Evolutionary conservation across 2,113 vertebrate species (phyloP), one percentile per base, ranked within the genome.

Genomic region (Albula goreensis): DNA sequence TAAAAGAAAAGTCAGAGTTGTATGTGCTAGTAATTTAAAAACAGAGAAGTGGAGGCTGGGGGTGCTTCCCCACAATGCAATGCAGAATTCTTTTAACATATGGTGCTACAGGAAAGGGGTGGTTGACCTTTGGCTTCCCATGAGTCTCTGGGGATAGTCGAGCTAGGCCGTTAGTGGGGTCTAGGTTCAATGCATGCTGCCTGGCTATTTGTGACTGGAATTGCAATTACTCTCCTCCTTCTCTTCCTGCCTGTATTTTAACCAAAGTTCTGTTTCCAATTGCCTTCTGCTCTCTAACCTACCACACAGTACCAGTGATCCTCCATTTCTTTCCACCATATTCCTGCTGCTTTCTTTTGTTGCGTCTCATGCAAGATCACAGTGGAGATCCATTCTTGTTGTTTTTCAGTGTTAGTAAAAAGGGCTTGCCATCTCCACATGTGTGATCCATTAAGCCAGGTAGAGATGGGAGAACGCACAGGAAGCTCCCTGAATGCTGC

Each of bases 21-120:
- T 94, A 91, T 94, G 93, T 95, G 93, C 94, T 95, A 94, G 93
- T 92, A 93, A 95, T 96, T 95, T 96, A 91, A 89, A 93, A 93
- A 92, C 89, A 88, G 77, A 89, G 91, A 91, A 91, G 88, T 88
- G 89, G 94, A 92, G 94, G 94, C 93, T 91, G 92, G 88, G 89
- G 92, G 19, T 53, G 80, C 4, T 89, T 92, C 94, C 95, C 95
- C 94, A 95, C 90, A 95, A 95, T 95, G 95, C 95, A 95, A 87
- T 56, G 88, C 90, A 89, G 93, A 95, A 96, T 96, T 95, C 94
- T 93, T 96, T 95, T 95, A 96, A 95, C 95, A 96, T 95, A 95
- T 96, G 95, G 95, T 93, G 92, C 93, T 90, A 94, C 95, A 96
- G 95, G 95, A 96, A 96, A 95, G 94, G 91, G 94, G 91, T 93